These are phyloP conservation scores for Helleia helle DNA, from an alignment of 2,888 invertebrate species.

Conservation along the genomic window DNA sequence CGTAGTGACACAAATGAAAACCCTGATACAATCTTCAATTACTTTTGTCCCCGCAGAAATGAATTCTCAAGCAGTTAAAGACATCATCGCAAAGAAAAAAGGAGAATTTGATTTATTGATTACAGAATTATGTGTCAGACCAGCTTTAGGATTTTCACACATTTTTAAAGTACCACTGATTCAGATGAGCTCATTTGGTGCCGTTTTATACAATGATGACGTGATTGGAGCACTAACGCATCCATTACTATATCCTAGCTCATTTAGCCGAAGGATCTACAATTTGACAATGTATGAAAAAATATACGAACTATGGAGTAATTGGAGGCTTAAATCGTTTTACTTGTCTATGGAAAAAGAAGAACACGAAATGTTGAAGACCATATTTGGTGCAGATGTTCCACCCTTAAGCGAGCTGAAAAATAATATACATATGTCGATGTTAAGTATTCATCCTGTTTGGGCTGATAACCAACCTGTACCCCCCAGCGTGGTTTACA, in stretches of 20 bases:
- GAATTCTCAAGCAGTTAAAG: neutral
- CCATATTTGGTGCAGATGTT: slow-evolving; percentile 12
- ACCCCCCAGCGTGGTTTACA: slow-evolving; percentile 42
- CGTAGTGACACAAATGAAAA: slow-evolving; percentile 14
- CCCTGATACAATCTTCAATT: slow-evolving; percentile 6
- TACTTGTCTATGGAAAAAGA: slow-evolving; percentile 6
- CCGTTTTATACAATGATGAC: slow-evolving; percentile 13
- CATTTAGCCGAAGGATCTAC: slow-evolving; percentile 14
- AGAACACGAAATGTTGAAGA: slow-evolving; percentile 17
- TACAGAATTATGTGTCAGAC: slow-evolving; percentile 14
- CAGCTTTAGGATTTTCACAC: slow-evolving; percentile 18
- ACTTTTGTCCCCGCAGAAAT: neutral
- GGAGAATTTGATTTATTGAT: slow-evolving; percentile 20
- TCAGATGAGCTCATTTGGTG: slow-evolving; percentile 20
- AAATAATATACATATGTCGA: slow-evolving; percentile 35
- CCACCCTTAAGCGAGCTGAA: slow-evolving; percentile 23
- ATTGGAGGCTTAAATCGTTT: slow-evolving; percentile 4
- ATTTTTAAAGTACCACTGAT: slow-evolving; percentile 21
- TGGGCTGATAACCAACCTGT: slow-evolving; percentile 40
- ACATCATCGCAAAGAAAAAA: slow-evolving; percentile 1
- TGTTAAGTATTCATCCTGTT: slow-evolving; percentile 45
- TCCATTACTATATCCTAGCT: slow-evolving; percentile 18
- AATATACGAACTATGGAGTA: slow-evolving; percentile 12
- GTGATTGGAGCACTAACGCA: slow-evolving; percentile 19
- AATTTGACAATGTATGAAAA: slow-evolving; percentile 24